Percentiles rank a stretch among this genome's conserved stretches.
These are phyloP conservation scores for Hafferia zeledoni DNA, from an alignment of 2,797 vertebrate species.

Conservation along the genomic window DNA sequence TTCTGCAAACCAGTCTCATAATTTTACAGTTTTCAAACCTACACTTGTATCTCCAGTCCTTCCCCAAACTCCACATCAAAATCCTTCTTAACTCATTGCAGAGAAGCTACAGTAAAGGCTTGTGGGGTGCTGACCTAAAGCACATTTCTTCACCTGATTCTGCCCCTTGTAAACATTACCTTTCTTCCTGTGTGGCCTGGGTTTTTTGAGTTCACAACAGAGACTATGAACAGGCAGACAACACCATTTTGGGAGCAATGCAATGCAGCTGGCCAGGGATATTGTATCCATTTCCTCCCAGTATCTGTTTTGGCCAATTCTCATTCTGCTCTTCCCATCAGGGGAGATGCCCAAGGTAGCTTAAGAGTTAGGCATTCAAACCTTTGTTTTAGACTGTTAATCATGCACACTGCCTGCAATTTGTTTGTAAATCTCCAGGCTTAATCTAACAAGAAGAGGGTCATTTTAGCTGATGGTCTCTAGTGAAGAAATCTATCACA, in stretches of 20 bases:
- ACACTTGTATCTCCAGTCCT: neutral
- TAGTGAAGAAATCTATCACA: neutral
- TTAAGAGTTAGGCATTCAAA: neutral
- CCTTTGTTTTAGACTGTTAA: neutral
- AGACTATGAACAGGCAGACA: neutral
- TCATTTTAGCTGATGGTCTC: neutral
- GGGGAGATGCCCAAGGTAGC: neutral
- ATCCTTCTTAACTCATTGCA: neutral
- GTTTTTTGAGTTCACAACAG: neutral
- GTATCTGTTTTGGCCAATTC: neutral
- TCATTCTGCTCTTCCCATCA: neutral
- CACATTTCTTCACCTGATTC: neutral
- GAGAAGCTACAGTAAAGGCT: neutral
- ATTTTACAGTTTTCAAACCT: neutral
- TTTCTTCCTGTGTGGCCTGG: neutral
- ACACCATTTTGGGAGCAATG: neutral
- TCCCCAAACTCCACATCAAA: neutral
- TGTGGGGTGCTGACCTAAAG: neutral
- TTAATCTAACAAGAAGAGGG: neutral
- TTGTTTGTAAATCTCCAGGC: neutral
- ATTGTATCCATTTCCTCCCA: neutral
- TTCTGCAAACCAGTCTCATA: neutral
- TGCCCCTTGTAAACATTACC: neutral
- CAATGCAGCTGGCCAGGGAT: neutral
- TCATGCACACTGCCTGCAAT: neutral